Base-by-base conservation (phyloP, 2,888 invertebrate species). In the Augochlorella aurata region DNA sequence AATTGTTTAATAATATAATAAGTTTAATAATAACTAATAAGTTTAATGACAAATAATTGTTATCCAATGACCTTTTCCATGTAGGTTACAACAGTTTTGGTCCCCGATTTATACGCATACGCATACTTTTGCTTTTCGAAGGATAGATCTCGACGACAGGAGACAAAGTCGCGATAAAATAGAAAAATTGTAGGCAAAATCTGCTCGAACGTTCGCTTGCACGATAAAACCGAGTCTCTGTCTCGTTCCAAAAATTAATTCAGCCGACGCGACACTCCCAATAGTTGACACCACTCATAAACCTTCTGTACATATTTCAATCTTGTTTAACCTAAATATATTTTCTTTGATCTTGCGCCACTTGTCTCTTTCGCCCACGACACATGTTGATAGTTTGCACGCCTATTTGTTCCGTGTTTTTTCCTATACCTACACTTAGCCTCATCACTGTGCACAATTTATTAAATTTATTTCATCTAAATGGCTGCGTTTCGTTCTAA, bases 261-360 rank as follows among this genome's bases (percentile, higher is more conserved):
- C 24, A 58, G 54, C 1, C 2, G 45, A 14, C 7, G 61, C 16
- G 8, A 45, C 47, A 47, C 9, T 8, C 2, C 16, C 47, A 47
- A 47, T 24, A 47, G 66, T 47, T 16, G 47, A 45, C 21, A 16
- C 16, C 47, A 21, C 66, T 45, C 24, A 21, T n/a, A 67, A 67
- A 67, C 24, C 24, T 47, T 66, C 45, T 16, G 16, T 47, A 9
- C 67, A 24, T 67, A 67, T 24, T 67, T 67, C 47, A 67, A 67
- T 47, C 47, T 14, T 45, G 67, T 47, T 67, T 45, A 47, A 24
- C 47, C 47, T 67, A 67, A 67, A 67, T 67, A 24, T 38, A 47
- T 45, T 16, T 38, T 16, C 47, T 47, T 67, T 47, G 67, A 67
- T 67, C 67, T 21, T 8, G n/a, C 16, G 47, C 45, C 47, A 67